Conservation (phyloP, 2,888 invertebrate species). For the Taphrorychus bicolor region DNA sequence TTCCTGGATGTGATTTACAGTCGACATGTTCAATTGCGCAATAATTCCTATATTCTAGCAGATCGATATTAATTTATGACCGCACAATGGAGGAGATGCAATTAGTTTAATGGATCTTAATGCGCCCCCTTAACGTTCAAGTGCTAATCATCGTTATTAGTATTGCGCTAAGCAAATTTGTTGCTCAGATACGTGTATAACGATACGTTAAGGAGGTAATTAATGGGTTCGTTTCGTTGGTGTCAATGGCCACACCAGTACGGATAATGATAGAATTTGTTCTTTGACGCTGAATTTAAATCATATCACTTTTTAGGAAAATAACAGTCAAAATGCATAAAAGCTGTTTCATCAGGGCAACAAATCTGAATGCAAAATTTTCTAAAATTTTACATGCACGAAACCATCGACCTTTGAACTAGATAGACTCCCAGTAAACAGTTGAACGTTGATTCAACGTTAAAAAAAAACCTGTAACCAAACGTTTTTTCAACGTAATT, state of each 20-base stretch:
- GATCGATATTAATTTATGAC: constrained; percentile 3
- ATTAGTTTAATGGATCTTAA: constrained; percentile 7
- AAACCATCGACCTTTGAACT: too few species aligned
- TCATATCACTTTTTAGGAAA: too few species aligned
- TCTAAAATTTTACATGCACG: too few species aligned
- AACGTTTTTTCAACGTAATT: too few species aligned
- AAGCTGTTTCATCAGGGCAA: too few species aligned
- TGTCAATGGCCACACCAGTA: neutral
- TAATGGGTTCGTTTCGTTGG: neutral
- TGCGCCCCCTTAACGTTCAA: neutral
- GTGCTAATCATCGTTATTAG: neutral
- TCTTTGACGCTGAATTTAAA: too few species aligned
- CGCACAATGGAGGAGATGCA: neutral
- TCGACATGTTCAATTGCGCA: neutral
- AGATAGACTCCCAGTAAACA: too few species aligned
- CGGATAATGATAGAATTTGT: too few species aligned
- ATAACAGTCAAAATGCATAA: too few species aligned
- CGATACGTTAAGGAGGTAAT: neutral
- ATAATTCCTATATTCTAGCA: neutral
- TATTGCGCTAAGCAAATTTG: neutral
- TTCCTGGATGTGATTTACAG: neutral
- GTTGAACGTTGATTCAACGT: too few species aligned
- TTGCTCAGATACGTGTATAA: neutral
- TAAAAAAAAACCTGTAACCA: too few species aligned
- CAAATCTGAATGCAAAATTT: too few species aligned